Evolutionary conservation across 2,888 invertebrate species (phyloP), one percentile per base, ranked within the genome.

Genomic region (Agonum fuliginosum): DNA sequence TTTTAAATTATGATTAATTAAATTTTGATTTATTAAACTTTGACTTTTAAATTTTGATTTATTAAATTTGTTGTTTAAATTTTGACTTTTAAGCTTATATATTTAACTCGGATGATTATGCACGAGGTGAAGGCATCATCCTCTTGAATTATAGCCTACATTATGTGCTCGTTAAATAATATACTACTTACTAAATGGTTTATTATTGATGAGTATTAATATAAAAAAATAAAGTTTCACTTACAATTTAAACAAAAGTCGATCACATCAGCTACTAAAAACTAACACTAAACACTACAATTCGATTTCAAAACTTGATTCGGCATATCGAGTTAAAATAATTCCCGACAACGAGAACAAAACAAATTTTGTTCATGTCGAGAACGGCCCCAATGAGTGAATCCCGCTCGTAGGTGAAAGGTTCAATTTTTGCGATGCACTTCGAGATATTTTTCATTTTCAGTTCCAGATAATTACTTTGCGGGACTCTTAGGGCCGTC

Each of bases 321-420:
- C 75, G 69, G 27, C 46, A 67, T 17, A 76, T 67, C 12, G 75
- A 48, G 34, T 67, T 19, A 22, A 76, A 76, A 51, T 51, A 77
- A 27, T 70, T 77, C 3, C 82, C 84, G 22, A 84, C 80, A 22
- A 84, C 81, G 17, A 84, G 79, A 37, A 84, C 80, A 74, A 82
- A 84, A 71, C 84, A 78, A 67, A 84, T 81, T 79, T 80, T 81
- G 79, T 84, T 84, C 82, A 84, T 83, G 62, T 84, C 84, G 70
- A 82, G 80, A 71, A 84, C 80, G n/a, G 83, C 83, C 34, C 51
- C 62, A 24, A 79, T 48, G 10, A 79, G 20, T 0, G 78, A 78
- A 43, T 79, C 78, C 46, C 51, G 10, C 27, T 70, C 51, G 27
- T 14, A 24, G 14, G 62, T 24, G 17, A 67, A 20, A 12, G 69